These are phyloP conservation scores for Cydia fagiglandana DNA, from an alignment of 1,140 invertebrate genomes.

Conservation along the genomic window DNA sequence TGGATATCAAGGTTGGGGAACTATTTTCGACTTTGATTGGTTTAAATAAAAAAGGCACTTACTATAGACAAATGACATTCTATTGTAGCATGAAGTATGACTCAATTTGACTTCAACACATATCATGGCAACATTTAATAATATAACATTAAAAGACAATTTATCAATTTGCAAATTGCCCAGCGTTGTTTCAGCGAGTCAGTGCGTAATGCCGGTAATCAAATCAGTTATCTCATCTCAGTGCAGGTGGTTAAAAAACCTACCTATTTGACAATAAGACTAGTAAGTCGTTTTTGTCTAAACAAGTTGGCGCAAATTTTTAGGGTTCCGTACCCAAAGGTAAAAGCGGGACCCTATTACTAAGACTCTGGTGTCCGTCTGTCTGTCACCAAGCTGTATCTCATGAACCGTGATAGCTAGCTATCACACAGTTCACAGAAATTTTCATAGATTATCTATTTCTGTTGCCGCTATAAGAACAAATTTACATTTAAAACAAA, in stretches of 20 bases:
- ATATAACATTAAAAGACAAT: conserved; percentile 2
- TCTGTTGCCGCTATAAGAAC: no score
- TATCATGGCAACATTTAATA: neutral
- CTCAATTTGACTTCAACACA: neutral
- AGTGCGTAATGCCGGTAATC: conserved; percentile 6
- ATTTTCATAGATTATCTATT: no score
- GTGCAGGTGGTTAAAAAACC: neutral
- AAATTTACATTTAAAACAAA: no score
- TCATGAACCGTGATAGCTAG: no score
- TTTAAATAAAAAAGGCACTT: no score
- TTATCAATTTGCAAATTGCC: conserved; percentile 18
- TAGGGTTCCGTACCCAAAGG: no score
- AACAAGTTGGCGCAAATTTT: neutral
- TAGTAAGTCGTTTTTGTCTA: neutral
- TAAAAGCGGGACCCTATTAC: no score
- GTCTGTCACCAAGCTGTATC: no score
- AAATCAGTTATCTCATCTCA: neutral
- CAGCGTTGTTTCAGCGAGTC: conserved; percentile 2
- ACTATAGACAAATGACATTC: neutral
- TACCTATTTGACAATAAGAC: neutral
- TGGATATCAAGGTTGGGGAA: no score
- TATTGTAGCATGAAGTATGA: neutral
- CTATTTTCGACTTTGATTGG: no score
- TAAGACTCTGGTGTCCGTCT: no score
- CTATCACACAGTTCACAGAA: no score